These are phyloP conservation scores for Euzetes globulus DNA, from an alignment of 2,888 invertebrate genomes.

Conservation along the genomic window DNA sequence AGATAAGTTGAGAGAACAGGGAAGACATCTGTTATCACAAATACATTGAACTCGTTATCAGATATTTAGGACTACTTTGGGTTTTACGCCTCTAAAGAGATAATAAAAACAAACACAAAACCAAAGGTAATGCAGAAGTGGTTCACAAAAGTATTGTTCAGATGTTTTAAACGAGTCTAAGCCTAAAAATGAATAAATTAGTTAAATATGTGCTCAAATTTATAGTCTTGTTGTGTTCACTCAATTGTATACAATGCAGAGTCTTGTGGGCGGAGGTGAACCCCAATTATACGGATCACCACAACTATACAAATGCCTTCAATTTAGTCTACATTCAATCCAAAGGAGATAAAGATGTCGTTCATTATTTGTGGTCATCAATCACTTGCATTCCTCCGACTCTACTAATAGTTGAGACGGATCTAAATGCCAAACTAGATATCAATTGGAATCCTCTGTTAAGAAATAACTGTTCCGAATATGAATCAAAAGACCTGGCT, in stretches of 20 bases:
- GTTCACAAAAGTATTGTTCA: too few relatives aligned
- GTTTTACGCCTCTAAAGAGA: background rate
- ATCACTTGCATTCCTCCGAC: background rate
- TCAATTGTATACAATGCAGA: background rate
- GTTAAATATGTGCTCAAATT: background rate
- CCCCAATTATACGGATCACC: background rate
- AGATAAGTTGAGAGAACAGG: background rate
- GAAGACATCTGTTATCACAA: background rate
- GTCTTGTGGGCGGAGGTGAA: background rate
- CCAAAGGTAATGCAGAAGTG: too few relatives aligned
- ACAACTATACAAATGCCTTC: background rate
- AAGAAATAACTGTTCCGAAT: background rate
- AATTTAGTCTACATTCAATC: conserved; percentile 21
- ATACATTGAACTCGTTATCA: background rate
- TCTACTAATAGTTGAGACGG: conserved; percentile 5
- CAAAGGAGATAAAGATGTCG: background rate
- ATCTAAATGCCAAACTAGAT: background rate
- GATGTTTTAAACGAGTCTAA: background rate
- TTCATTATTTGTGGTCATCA: conserved; percentile 31
- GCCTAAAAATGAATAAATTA: background rate
- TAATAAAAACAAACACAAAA: background rate
- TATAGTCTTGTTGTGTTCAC: background rate
- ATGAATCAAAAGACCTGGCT: background rate
- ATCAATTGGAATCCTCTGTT: conserved; percentile 22
- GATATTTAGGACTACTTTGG: background rate